Evolutionary conservation across 92 coral and sea anemone genomes (phyloP), one percentile per base, ranked within the genome.

Genomic region (Siderastrea siderea): DNA sequence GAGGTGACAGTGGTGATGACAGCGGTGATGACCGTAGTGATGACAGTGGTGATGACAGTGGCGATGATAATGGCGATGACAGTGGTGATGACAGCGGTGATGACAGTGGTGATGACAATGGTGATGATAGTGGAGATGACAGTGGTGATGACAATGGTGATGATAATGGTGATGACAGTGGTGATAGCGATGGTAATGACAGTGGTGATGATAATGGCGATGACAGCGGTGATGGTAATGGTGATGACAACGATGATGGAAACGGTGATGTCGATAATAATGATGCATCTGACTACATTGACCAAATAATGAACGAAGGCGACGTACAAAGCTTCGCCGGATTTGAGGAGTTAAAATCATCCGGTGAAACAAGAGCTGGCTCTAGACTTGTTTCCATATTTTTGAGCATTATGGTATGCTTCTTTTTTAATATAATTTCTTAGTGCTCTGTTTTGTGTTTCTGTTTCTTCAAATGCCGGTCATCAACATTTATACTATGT

Each of bases 211-310:
- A 13, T 26, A 12, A 61, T 61, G 66, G 66, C 5, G 66, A 61
- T 19, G 38, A n/a, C 19, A n/a, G 19, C 6, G 66, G 19, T n/a
- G 19, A 15, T 61, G 66, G 6, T 2, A 26, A 61, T 6, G 66
- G 0, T 6, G 14, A 26, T 3, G 2, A 12, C n/a, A n/a, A n/a
- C n/a, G n/a, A n/a, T n/a, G n/a, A n/a, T n/a, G n/a, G n/a, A n/a
- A 14, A 44, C 6, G 47, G 71, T 26, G 47, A 38, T 26, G 47
- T 4, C 8, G 43, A 10, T 44, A 2, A 67, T 4, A 8, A 67
- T 67, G 71, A 67, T 67, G 71, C 71, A 10, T 19, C 71, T 67
- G 48, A 67, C 47, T 67, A 67, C 43, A 19, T 67, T 67, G 71
- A 67, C 71, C 47, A 38, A 67, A 48, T 67, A 6, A 38, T 67